A percentile compares a stretch with the other conserved stretches of the same genome.
phyloP scores from a whole-genome alignment of 1,140 invertebrate species.

The Bemisia tabaci region DNA sequence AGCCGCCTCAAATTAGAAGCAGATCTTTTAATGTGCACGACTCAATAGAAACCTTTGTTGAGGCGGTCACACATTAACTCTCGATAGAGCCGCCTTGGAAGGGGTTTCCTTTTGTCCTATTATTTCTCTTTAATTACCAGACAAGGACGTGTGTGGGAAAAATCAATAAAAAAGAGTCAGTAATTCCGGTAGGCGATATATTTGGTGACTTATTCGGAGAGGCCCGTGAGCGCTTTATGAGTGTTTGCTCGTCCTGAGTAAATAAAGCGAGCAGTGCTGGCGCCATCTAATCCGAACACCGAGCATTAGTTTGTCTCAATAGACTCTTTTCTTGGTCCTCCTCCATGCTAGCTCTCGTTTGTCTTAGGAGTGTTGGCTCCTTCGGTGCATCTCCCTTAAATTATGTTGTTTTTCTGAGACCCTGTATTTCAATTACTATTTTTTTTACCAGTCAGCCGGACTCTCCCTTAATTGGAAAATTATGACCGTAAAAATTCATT shows the following conservation, averaged over 20 bases:
- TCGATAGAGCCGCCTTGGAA: neutral
- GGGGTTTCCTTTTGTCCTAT: neutral
- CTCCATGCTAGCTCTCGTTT: neutral
- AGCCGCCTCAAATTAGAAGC: no score
- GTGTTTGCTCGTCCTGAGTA: neutral
- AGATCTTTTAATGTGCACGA: no score
- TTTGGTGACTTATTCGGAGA: neutral
- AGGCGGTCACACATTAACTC: neutral
- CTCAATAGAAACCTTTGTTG: neutral
- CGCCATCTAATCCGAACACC: neutral
- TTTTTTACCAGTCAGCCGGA: neutral
- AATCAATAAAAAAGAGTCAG: neutral
- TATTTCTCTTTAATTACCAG: neutral
- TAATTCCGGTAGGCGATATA: neutral
- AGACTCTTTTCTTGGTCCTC: neutral
- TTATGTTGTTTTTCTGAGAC: neutral
- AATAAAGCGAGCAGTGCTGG: neutral
- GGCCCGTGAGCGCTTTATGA: neutral
- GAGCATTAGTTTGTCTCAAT: no score
- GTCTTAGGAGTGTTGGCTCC: neutral
- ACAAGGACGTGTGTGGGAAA: neutral
- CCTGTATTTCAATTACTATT: neutral
- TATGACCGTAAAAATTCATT: neutral
- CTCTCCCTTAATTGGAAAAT: neutral
- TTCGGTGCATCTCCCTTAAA: neutral